phyloP scores from a whole-genome alignment of 2,888 invertebrate species.

The Gisinianus flammeolus region DNA sequence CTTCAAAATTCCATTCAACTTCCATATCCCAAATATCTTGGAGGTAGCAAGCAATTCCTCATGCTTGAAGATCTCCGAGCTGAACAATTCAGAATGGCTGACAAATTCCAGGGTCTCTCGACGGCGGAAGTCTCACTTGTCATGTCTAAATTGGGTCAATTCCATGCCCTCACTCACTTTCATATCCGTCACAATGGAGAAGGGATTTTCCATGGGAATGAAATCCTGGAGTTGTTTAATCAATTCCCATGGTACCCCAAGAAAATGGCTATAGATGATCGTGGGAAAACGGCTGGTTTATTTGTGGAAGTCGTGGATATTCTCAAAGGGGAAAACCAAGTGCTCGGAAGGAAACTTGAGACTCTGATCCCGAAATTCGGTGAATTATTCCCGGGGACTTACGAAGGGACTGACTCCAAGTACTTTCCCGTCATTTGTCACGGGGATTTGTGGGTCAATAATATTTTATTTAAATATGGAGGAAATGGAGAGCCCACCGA shows the following conservation, averaged over 20 bases:
- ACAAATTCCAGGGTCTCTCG: slow-evolving; percentile 44
- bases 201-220: slow-evolving; percentile 35
- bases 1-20: not conserved
- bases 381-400: not conserved
- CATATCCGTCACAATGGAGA: slow-evolving; percentile 40
- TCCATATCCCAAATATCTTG: slow-evolving; percentile 39
- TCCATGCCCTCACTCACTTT: slow-evolving; percentile 47
- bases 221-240: not conserved
- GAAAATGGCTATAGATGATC: slow-evolving; percentile 11
- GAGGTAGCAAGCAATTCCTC: slow-evolving; percentile 18
- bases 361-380: not conserved
- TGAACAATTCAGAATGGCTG: slow-evolving; percentile 49
- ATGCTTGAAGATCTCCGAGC: slow-evolving; percentile 49
- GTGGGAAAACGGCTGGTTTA: not conserved
- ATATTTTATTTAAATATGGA: slow-evolving; percentile 50
- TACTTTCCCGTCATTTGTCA: slow-evolving; percentile 49
- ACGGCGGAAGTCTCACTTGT: slow-evolving; percentile 35
- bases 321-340: not conserved
- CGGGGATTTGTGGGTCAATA: slow-evolving; percentile 56
- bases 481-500: slow-evolving; percentile 32
- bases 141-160: slow-evolving; percentile 43
- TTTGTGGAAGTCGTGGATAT: slow-evolving; percentile 6
- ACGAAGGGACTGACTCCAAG: slow-evolving; percentile 11
- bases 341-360: slow-evolving; percentile 23
- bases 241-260: not conserved